Evolutionary conservation across 2,797 vertebrate species (phyloP), one percentile per base, ranked within the genome.

Genomic region (Sebastiscus tertius): DNA sequence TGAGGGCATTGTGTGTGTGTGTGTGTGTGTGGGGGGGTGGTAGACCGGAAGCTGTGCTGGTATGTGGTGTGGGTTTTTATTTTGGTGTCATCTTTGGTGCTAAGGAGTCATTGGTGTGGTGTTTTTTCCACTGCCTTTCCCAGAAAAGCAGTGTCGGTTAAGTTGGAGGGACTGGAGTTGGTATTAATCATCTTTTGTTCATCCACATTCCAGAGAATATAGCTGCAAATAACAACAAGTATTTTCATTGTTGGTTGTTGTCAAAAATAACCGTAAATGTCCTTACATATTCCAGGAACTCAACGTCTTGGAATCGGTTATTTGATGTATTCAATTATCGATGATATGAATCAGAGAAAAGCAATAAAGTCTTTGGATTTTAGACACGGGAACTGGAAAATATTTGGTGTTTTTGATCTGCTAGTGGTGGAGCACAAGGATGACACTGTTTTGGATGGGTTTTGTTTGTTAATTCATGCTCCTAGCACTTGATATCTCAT

Each of bases 41-140:
- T 75, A 80, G 64, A 82, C 77, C n/a, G 78, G 80, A 88, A 79
- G 67, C 56, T 22, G 63, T 18, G 63, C 46, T 59, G 73, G 72
- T 73, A 75, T 71, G 83, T 84, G 77, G 79, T 82, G 75, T 83
- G 72, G 64, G 36, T 81, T 83, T 83, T 87, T 88, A 79, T 91
- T 92, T 84, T 72, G 70, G 58, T 69, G 82, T 86, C 84, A 68
- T 87, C 42, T 63, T 72, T 63, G 61, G 77, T 73, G 72, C 63
- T 42, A 36, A 75, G 65, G 62, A 60, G 42, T 46, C 42, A 54
- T 64, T 68, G 79, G 64, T 36, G 71, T 73, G 54, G 36, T 33
- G 61, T 20, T 54, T 46, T 66, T 61, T 26, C 27, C 54, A 8
- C 42, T 62, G 63, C 20, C 13, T 80, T 82, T 88, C 75, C 72